Conservation (phyloP, 2,888 invertebrate genomes). For the Agapostemon virescens region DNA sequence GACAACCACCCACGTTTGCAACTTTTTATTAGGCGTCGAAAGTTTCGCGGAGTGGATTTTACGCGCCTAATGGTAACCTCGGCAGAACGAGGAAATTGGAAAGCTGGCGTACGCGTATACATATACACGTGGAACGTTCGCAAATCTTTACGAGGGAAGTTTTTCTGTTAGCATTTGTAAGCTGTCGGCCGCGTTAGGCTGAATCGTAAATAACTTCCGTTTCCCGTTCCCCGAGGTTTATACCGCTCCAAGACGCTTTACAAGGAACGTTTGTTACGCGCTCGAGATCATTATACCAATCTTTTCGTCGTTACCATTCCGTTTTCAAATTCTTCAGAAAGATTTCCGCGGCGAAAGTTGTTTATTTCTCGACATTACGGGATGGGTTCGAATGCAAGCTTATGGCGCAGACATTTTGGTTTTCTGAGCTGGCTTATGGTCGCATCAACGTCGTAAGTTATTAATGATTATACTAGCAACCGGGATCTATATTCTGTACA, state of each 20-base stretch:
- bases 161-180: slow-evolving; percentile 10
- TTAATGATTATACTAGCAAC: too few species aligned
- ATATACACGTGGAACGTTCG: neutral
- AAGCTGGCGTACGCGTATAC: neutral
- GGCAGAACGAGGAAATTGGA: neutral
- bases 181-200: neutral
- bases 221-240: neutral
- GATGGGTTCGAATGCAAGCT: neutral
- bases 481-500: too few species aligned
- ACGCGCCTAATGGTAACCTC: neutral
- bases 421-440: too few species aligned
- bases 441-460: too few species aligned
- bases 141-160: slow-evolving; percentile 10
- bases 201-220: slow-evolving; percentile 11
- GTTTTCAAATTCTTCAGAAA: neutral
- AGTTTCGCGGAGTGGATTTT: neutral
- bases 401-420: neutral
- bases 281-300: neutral
- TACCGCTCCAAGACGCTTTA: neutral
- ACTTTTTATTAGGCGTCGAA: neutral
- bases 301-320: neutral
- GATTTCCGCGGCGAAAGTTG: neutral
- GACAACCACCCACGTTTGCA: slow-evolving; percentile 18
- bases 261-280: neutral
- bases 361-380: neutral